Conservation (phyloP, 2,797 vertebrate species). For the Balearica regulorum region DNA sequence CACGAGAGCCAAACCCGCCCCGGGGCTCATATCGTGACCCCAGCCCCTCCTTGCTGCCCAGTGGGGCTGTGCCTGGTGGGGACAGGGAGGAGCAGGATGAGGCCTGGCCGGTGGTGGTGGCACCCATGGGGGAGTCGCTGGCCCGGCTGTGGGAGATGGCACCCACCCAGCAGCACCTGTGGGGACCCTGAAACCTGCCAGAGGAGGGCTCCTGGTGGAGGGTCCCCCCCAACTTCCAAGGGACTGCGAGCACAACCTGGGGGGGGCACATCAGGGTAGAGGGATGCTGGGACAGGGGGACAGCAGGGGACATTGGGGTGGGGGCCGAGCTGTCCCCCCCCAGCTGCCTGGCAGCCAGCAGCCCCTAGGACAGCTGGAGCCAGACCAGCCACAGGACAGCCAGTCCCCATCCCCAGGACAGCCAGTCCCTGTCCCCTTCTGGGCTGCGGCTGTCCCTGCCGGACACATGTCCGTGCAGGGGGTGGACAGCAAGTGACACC, state of each 20-base stretch:
- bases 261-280: background rate
- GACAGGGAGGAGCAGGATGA: background rate
- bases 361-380: background rate
- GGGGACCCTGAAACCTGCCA: rapidly evolving
- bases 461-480: conserved; percentile 2
- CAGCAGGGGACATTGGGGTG: rapidly evolving
- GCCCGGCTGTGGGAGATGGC: background rate
- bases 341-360: background rate
- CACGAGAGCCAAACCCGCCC: background rate
- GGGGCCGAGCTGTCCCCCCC: background rate
- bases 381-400: background rate
- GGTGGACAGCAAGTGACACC: background rate
- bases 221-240: background rate
- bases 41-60: background rate
- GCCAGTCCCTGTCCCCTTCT: background rate
- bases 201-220: background rate
- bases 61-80: rapidly evolving
- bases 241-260: rapidly evolving
- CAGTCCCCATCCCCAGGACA: background rate
- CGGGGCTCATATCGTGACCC: rapidly evolving
- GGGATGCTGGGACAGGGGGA: background rate
- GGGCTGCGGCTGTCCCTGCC: background rate
- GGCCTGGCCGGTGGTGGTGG: background rate
- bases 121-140: background rate
- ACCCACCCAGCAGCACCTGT: rapidly evolving